A percentile compares a stretch with the other conserved stretches of the same genome.
Evolutionary conservation across 2,113 vertebrate species (phyloP).

Genomic region (Parotia lawesii): DNA sequence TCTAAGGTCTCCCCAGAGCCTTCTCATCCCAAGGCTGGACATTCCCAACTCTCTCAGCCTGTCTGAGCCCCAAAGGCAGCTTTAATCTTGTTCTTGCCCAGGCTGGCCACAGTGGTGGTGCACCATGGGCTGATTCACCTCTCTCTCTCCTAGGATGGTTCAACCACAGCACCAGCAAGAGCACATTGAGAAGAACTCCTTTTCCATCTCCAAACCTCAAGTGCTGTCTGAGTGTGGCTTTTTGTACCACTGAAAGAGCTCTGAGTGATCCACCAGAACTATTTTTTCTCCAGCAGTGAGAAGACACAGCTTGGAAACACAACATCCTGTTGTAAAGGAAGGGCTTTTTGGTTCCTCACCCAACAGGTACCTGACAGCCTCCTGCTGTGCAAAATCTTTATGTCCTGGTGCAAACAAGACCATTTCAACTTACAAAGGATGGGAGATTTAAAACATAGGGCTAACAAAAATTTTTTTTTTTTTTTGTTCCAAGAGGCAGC

Average conservation of each 20-base stretch:
- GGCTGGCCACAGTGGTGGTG: not conserved
- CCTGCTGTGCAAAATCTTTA: not conserved
- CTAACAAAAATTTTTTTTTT: not conserved
- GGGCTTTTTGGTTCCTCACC: not conserved
- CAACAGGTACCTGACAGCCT: not conserved
- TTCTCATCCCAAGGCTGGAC: not conserved
- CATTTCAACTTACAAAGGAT: not conserved
- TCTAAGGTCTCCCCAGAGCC: not conserved
- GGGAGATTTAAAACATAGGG: not conserved
- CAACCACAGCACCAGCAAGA: not conserved
- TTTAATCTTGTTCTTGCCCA: not conserved
- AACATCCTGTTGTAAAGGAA: not conserved
- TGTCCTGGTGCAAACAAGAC: not conserved
- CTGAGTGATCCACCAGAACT: not conserved
- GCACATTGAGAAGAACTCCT: not conserved
- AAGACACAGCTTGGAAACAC: not conserved
- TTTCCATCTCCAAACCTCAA: not conserved
- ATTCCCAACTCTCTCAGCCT: not conserved
- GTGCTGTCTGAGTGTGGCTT: not conserved
- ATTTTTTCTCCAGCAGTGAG: not conserved
- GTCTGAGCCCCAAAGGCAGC: not conserved
- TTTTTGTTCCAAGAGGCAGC: not conserved
- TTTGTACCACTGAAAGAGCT: not conserved
- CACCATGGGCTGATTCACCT: not conserved
- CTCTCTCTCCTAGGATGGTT: rapidly evolving